These are phyloP conservation scores for Apostichopus japonicus DNA, from an alignment of 35 echinoderm and acorn worm species.

Conservation along the genomic window DNA sequence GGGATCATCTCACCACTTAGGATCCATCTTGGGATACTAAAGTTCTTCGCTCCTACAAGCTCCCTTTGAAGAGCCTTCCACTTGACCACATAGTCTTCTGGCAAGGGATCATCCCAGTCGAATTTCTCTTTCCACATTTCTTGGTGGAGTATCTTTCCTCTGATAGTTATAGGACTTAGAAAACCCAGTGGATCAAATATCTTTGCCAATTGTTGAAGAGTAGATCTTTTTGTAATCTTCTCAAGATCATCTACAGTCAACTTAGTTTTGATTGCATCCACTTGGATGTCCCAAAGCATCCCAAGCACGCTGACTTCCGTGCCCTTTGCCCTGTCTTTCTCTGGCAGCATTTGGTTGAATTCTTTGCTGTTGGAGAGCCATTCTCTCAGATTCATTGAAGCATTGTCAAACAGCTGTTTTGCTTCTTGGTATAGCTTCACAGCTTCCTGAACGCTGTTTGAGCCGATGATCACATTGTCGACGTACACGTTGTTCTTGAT, in stretches of 20 bases:
- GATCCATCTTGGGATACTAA: background rate
- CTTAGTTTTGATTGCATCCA: background rate
- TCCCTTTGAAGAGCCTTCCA: background rate
- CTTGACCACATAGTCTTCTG: background rate
- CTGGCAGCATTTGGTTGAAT: background rate
- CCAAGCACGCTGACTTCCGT: background rate
- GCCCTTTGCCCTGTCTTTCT: constrained; percentile 17
- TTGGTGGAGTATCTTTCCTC: background rate
- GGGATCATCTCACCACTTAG: background rate
- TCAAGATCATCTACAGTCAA: background rate
- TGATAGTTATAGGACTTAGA: background rate
- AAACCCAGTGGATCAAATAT: constrained; percentile 27
- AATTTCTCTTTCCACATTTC: too few species aligned
- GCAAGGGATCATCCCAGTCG: background rate
- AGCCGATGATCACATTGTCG: constrained; percentile 9
- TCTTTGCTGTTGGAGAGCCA: constrained; percentile 13
- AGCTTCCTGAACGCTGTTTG: background rate
- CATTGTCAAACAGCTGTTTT: background rate
- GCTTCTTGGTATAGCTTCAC: background rate
- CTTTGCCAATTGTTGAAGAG: background rate
- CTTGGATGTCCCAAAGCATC: background rate
- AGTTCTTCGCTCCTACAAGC: background rate
- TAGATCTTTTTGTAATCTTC: background rate
- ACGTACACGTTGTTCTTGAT: background rate
- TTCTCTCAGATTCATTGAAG: constrained; percentile 46